A percentile compares a stretch with the other conserved stretches of the same genome.
These are phyloP conservation scores for Drosophila quadrilineata DNA, from an alignment of 1,140 invertebrate genomes.

Conservation along the genomic window DNA sequence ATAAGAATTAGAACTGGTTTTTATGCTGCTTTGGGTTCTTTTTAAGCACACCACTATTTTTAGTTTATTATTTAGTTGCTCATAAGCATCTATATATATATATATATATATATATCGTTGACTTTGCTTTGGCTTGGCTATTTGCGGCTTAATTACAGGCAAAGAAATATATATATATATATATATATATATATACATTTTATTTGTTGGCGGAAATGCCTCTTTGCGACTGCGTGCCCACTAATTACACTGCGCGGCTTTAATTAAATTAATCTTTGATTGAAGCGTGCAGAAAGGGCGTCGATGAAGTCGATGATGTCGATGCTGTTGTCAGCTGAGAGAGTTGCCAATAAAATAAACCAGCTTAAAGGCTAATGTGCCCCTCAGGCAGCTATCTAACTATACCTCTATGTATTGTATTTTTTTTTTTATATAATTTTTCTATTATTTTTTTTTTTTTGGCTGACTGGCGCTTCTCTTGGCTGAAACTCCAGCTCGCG, in stretches of 20 bases:
- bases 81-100: constrained; percentile 29
- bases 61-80: constrained; percentile 25
- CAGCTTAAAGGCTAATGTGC: constrained; percentile 44
- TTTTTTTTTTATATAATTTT: no score
- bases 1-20: constrained; percentile 75
- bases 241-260: constrained; percentile 57
- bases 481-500: constrained; percentile 24
- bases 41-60: constrained; percentile 31
- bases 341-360: constrained; percentile 30
- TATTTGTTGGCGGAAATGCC: constrained; percentile 59
- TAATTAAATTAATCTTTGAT: constrained; percentile 34
- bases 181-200: constrained; percentile 35
- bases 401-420: no score
- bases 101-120: constrained; percentile 45
- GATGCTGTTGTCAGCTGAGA: no score
- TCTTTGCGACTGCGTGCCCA: constrained; percentile 21
- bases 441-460: no score
- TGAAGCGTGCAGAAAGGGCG: constrained; percentile 37
- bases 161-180: no score
- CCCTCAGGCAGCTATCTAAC: constrained; percentile 19
- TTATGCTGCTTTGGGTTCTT: constrained; percentile 14
- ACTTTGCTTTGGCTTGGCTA: constrained; percentile 48
- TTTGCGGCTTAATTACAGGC: constrained; percentile 64
- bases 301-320: no score
- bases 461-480: no score